phyloP scores from a whole-genome alignment of 2,113 vertebrate species.

The Nematolebias whitei region DNA sequence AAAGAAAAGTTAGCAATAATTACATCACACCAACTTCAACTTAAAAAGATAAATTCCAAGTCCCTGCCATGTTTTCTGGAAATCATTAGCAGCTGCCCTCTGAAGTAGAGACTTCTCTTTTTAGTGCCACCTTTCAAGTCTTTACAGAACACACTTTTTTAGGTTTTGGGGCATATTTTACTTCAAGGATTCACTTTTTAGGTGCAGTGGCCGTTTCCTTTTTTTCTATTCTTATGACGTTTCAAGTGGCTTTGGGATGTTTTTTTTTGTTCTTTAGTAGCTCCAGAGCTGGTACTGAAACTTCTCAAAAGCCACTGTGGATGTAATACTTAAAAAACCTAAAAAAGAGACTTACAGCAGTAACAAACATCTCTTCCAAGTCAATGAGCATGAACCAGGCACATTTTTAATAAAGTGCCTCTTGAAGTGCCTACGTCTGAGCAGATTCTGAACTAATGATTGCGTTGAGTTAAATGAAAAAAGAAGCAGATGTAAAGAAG shows the following conservation, averaged over 20 bases:
- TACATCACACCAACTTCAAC: background rate
- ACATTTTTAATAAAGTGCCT: constrained; percentile 5
- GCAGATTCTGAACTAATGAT: constrained; percentile 8
- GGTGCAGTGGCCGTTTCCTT: constrained; percentile 10
- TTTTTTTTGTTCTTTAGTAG: constrained; percentile 20
- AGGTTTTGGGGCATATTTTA: background rate
- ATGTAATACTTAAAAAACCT: constrained; percentile 15
- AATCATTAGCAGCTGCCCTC: constrained; percentile 24
- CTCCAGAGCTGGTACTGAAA: constrained; percentile 14
- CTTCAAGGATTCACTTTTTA: constrained; percentile 27
- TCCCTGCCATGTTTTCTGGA: background rate
- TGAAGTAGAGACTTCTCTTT: constrained; percentile 17
- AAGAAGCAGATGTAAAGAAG: background rate
- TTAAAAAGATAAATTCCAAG: background rate
- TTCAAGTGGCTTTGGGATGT: constrained; percentile 14
- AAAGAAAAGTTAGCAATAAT: background rate
- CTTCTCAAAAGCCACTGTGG: constrained; percentile 17
- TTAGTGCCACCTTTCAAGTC: constrained; percentile 28
- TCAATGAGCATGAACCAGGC: constrained; percentile 1
- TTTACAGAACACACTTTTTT: constrained; percentile 1
- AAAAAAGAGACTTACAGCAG: constrained; percentile 7
- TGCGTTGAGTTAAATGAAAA: background rate
- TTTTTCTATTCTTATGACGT: constrained; percentile 13
- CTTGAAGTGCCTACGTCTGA: constrained; percentile 4
- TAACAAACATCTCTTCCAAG: constrained; percentile 14